phyloP scores from a whole-genome alignment of 1,140 invertebrate species.

The Lethrus apterus region DNA sequence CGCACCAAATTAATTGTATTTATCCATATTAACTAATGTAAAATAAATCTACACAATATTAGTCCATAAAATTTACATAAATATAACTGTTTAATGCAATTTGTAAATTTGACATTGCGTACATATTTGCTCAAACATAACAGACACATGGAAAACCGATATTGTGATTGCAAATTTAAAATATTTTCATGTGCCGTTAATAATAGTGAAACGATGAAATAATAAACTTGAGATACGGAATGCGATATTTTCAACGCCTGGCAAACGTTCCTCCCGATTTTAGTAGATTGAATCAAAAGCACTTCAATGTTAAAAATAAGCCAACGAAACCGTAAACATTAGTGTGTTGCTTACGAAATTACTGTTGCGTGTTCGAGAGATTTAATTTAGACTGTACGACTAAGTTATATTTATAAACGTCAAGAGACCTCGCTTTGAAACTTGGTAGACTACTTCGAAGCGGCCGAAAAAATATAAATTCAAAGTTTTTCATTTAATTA shows the following conservation, averaged over 20 bases:
- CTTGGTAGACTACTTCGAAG: too few species aligned
- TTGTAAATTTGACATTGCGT: not conserved
- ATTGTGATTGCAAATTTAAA: not conserved
- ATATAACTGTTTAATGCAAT: not conserved
- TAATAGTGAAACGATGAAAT: not conserved
- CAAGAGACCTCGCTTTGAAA: conserved; percentile 8
- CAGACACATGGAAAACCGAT: too few species aligned
- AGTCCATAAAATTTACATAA: not conserved
- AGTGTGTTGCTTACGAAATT: conserved; percentile 12
- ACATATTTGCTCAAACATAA: too few species aligned
- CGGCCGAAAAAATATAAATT: too few species aligned
- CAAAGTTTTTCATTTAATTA: too few species aligned
- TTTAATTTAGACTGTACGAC: conserved; percentile 8
- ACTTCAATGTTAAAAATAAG: conserved; percentile 14
- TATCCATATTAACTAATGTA: conserved; percentile 1
- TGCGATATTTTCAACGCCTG: not conserved
- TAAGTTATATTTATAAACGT: conserved; percentile 12
- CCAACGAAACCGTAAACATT: conserved; percentile 8
- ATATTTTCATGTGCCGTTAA: not conserved
- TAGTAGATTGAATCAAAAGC: too few species aligned
- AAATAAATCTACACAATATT: conserved; percentile 1
- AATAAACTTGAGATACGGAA: not conserved
- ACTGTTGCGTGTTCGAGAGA: conserved; percentile 9
- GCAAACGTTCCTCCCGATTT: conserved; percentile 5
- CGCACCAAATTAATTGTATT: too few species aligned